Base-by-base conservation (phyloP, 2,888 invertebrate genomes). In the Agrochola circellaris region DNA sequence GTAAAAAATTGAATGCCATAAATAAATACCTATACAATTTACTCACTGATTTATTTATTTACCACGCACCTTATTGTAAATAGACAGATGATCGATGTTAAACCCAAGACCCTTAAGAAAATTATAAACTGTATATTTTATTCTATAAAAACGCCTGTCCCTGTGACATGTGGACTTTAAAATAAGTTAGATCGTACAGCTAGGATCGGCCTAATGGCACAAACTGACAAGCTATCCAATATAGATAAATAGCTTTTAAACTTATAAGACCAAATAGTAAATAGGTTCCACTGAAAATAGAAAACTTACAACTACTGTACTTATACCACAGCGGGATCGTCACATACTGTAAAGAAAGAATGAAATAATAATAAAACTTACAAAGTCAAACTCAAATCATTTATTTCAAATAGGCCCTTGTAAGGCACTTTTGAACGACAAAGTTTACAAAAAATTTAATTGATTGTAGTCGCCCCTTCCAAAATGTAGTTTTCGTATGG, bases 21-120 rank as follows among this genome's bases (percentile, higher is more conserved):
- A 87, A 88, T 84, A 88, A 82, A 88, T 51, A 65, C n/a, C 30
- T 34, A 77, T 73, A 69, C 64, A 62, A 67, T 79, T 61, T 56
- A 85, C 67, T 30, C 85, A 88, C 26, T 88, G 85, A n/a, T 34
- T 73, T 51, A 42, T 38, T 73, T 79, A 54, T 58, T 68, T 64
- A 61, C 13, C 11, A 6, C 15, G 2, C 2, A 17, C 45, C 48
- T 17, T 56, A 15, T 38, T 48, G 13, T 20, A 51, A 60, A 38
- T 51, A 60, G 8, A 30, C 9, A 34, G n/a, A 23, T 70, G 13
- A n/a, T n/a, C n/a, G n/a, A 34, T 34, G 45, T 72, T 34, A 23
- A 34, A 34, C 30, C 23, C 4, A 13, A 71, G 5, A 70, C 5
- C 17, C 7, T 13, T 45, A 26, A 5, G n/a, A 11, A 23, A 15